Evolutionary conservation across 2,113 vertebrate genomes (phyloP).

Genomic region (Hyaena hyaena): DNA sequence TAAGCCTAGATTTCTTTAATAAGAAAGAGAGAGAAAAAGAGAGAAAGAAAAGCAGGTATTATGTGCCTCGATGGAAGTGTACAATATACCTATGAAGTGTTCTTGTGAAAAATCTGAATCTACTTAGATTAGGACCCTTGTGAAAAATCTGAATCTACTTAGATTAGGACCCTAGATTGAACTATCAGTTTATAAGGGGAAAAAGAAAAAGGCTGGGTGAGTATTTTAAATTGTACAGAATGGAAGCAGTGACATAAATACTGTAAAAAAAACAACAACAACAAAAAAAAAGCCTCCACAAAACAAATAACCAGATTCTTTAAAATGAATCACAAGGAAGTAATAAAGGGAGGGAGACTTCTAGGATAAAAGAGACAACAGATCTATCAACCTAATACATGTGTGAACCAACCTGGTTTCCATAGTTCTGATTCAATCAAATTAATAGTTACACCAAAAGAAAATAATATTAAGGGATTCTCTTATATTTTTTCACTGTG

Average conservation of each 20-base stretch:
- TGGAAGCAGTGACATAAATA: background rate
- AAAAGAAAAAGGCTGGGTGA: background rate
- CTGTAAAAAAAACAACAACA: background rate
- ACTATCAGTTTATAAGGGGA: background rate
- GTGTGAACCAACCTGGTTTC: background rate
- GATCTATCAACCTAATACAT: background rate
- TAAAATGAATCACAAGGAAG: background rate
- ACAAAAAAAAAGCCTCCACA: background rate
- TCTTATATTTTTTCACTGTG: background rate
- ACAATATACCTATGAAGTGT: background rate
- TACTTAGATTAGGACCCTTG: background rate
- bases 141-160: background rate
- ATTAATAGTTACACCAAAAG: background rate
- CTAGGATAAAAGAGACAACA: background rate
- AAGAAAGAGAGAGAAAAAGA: background rate
- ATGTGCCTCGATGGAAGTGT: background rate
- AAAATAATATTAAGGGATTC: background rate
- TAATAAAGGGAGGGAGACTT: fast-evolving
- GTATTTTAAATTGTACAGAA: background rate
- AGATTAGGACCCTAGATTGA: background rate
- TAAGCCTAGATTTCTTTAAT: background rate
- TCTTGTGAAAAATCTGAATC: background rate
- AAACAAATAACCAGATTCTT: background rate
- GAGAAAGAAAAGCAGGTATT: fast-evolving
- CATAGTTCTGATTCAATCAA: background rate